Base-by-base conservation (phyloP, 2,113 vertebrate species). In the Chascanopsetta lugubris region DNA sequence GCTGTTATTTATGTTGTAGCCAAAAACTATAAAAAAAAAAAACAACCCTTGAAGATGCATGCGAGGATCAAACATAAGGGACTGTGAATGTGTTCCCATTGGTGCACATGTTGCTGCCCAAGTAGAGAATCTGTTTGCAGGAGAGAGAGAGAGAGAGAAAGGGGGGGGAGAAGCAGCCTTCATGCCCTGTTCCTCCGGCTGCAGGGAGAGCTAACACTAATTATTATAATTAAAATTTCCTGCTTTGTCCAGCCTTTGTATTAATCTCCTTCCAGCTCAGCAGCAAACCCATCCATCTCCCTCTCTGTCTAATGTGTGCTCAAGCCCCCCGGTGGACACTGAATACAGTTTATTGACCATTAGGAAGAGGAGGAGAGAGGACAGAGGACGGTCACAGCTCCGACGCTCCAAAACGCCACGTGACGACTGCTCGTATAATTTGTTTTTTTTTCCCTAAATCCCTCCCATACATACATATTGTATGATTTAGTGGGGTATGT, bases 161-260 rank as follows among this genome's bases (percentile, higher is more conserved):
- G 29, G 8, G 38, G 4, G 17, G 38, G 38, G 12, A 17, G 38
- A n/a, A 42, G 38, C 38, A n/a, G 17, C 38, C 38, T n/a, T n/a
- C 38, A n/a, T 8, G 38, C 6, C n/a, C 7, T 42, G 8, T n/a
- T 15, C 38, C 38, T 17, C 38, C 17, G 38, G 38, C 38, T n/a
- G 38, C 38, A 42, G 15, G 17, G 17, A 18, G 38, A 42, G 38
- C 38, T 42, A 42, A 42, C 38, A 42, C 15, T n/a, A 42, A 42
- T 42, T 42, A 42, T 42, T 6, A 42, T 27, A 79, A 90, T 91
- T 72, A 83, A 61, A 72, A 53, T 77, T 61, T 82, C 66, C 63
- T 73, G 38, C 70, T 61, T 74, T 83, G 76, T 84, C 53, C 72
- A 79, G 51, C 49, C 46, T 78, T 80, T 66, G 38, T 51, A 66